A percentile compares a stretch with the other conserved stretches of the same genome.
phyloP scores from a whole-genome alignment of 2,888 invertebrate species.

The Aspidiotus rigidus region DNA sequence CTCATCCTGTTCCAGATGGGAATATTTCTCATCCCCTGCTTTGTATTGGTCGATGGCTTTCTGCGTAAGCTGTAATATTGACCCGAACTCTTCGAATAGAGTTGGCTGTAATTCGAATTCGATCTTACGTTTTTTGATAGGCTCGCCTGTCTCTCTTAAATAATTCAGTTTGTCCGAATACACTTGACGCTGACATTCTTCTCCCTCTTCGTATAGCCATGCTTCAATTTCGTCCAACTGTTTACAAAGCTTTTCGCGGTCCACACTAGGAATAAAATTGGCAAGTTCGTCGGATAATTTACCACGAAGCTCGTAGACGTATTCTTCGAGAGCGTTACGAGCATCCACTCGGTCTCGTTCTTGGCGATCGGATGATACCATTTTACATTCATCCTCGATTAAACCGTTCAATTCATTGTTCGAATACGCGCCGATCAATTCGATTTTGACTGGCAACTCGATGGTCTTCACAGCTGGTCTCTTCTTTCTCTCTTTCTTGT shows the following conservation, averaged over 20 bases:
- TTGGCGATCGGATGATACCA: slow-evolving; percentile 75
- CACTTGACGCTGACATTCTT: slow-evolving; percentile 73
- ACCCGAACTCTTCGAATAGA: slow-evolving; percentile 71
- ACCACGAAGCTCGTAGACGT: slow-evolving; percentile 90
- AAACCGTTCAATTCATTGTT: slow-evolving; percentile 62
- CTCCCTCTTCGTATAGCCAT: slow-evolving; percentile 96
- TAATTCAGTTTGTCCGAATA: slow-evolving; percentile 50
- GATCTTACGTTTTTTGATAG: slow-evolving; percentile 70
- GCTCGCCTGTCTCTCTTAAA: slow-evolving; percentile 70
- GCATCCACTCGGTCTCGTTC: slow-evolving; percentile 94
- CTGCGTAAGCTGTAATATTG: slow-evolving; percentile 66
- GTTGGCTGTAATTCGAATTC: slow-evolving; percentile 72
- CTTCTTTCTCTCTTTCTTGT: slow-evolving; percentile 55
- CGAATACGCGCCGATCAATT: slow-evolving; percentile 57
- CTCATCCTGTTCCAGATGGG: slow-evolving; percentile 59
- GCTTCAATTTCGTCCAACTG: slow-evolving; percentile 78
- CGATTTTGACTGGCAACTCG: slow-evolving; percentile 73
- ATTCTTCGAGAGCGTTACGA: slow-evolving; percentile 94
- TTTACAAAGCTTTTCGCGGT: slow-evolving; percentile 46
- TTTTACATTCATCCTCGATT: slow-evolving; percentile 72
- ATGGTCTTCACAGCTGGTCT: slow-evolving; percentile 70
- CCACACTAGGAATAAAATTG: slow-evolving; percentile 63
- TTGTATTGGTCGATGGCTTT: slow-evolving; percentile 66
- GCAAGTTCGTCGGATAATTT: slow-evolving; percentile 69
- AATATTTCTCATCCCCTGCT: slow-evolving; percentile 44